These are phyloP conservation scores for Rattus rattus DNA, from an alignment of 2,113 vertebrate genomes.

Conservation along the genomic window DNA sequence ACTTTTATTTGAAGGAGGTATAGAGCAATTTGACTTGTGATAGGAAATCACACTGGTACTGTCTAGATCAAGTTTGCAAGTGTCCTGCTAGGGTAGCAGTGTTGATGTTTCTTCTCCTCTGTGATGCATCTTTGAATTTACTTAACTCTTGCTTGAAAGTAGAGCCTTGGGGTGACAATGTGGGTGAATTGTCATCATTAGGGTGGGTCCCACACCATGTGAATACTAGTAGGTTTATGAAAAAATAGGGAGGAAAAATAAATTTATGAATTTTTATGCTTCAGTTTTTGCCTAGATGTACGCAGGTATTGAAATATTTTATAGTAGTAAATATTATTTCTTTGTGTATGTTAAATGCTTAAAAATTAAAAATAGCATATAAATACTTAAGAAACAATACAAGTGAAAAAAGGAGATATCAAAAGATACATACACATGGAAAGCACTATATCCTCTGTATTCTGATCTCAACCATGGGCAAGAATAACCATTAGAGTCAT, in stretches of 20 bases:
- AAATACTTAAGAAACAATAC: neutral
- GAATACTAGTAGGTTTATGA: neutral
- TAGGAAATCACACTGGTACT: rapidly evolving
- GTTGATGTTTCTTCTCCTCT: neutral
- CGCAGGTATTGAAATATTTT: neutral
- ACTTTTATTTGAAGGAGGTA: neutral
- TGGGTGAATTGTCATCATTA: neutral
- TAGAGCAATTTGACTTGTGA: neutral
- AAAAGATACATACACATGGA: neutral
- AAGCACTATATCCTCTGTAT: too few relatives aligned
- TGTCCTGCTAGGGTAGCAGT: rapidly evolving
- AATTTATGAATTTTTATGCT: neutral
- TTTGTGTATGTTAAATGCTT: neutral
- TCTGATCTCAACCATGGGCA: rapidly evolving
- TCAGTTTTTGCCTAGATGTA: too few relatives aligned
- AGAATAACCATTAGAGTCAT: neutral
- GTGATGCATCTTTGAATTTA: neutral
- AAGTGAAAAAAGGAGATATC: neutral
- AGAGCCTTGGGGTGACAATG: neutral
- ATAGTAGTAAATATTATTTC: neutral
- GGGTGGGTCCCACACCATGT: neutral
- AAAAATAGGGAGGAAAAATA: neutral
- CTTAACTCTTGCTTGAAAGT: neutral
- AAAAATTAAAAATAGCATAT: neutral
- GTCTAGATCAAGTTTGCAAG: neutral